These are phyloP conservation scores for Hemiscyllium ocellatum DNA, from an alignment of 2,113 vertebrate genomes.

Conservation along the genomic window DNA sequence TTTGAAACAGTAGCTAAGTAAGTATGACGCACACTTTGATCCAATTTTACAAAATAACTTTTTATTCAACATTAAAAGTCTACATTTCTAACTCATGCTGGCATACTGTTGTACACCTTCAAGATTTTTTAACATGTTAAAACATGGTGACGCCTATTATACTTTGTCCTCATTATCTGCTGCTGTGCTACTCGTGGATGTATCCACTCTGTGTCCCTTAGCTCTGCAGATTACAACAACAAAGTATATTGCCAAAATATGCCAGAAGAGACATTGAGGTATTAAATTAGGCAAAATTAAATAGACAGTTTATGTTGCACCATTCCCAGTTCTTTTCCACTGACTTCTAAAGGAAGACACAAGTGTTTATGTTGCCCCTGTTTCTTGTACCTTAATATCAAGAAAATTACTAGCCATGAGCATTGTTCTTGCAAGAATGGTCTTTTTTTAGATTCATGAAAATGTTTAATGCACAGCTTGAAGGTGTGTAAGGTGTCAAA, in stretches of 20 bases:
- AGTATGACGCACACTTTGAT: neutral
- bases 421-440: neutral
- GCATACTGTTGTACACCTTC: neutral
- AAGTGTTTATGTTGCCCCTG: neutral
- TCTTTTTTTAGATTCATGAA: neutral
- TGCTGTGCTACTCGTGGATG: too few species aligned
- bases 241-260: neutral
- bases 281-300: neutral
- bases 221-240: too few species aligned
- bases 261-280: neutral
- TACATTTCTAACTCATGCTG: neutral
- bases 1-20: neutral
- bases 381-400: neutral
- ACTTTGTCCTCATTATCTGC: too few species aligned
- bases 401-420: neutral
- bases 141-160: neutral
- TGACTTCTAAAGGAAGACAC: neutral
- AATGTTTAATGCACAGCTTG: neutral
- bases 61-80: slow-evolving; percentile 7
- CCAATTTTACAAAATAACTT: neutral
- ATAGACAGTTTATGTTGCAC: neutral
- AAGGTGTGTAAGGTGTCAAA: neutral
- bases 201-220: too few species aligned
- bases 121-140: neutral
- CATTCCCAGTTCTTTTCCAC: neutral